Conservation (phyloP, 2,797 vertebrate species). For the Gallinago stenura region DNA sequence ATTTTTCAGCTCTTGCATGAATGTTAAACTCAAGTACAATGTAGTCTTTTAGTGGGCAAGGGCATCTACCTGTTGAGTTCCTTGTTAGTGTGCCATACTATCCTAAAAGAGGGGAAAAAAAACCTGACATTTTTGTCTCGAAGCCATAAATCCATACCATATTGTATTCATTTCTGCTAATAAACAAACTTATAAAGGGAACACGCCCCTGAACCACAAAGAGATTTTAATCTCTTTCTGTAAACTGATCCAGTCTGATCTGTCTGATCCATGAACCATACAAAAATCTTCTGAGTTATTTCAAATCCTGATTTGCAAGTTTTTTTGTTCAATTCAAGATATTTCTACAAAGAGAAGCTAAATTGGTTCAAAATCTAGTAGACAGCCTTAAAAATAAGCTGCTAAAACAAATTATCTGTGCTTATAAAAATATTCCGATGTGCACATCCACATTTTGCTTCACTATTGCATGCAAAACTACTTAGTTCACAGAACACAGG, state of each 20-base stretch:
- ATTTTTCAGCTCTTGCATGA: not conserved
- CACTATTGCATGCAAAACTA: not conserved
- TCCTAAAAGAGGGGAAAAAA: not conserved
- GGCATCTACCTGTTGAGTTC: not conserved
- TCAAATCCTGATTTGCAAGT: not conserved
- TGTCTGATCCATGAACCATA: conserved; percentile 13
- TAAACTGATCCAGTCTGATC: conserved; percentile 21
- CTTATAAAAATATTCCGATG: not conserved
- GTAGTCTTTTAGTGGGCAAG: not conserved
- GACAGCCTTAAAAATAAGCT: not conserved
- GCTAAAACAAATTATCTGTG: not conserved
- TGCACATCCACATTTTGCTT: not conserved
- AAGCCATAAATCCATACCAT: not conserved
- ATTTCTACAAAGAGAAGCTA: not conserved
- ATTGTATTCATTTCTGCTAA: not conserved
- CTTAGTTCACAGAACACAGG: not conserved
- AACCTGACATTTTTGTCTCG: not conserved
- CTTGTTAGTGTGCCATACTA: not conserved
- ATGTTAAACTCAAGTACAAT: not conserved
- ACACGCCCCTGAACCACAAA: not conserved
- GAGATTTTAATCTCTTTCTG: conserved; percentile 42
- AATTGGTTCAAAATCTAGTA: not conserved
- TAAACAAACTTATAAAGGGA: not conserved
- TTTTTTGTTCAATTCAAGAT: not conserved
- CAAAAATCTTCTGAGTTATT: conserved; percentile 30